phyloP scores from a whole-genome alignment of 2,113 vertebrate species.

The Crypturellus undulatus region DNA sequence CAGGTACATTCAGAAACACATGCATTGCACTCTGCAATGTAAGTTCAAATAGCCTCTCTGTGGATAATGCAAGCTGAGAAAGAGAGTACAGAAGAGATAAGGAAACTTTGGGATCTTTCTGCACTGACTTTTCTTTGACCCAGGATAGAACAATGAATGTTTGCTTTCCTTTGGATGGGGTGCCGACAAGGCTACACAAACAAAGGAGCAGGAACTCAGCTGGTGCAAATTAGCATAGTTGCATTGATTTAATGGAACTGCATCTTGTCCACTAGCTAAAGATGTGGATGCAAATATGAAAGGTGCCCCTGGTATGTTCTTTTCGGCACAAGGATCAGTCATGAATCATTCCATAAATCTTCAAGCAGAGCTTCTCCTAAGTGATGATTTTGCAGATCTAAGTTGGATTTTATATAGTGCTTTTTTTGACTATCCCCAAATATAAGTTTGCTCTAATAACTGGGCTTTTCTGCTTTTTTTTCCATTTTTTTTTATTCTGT shows the following conservation, averaged over 20 bases:
- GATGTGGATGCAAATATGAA: constrained; percentile 46
- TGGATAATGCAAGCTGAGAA: background rate
- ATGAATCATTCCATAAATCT: constrained; percentile 11
- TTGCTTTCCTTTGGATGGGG: constrained; percentile 68
- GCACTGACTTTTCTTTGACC: constrained; percentile 67
- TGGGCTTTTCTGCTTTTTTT: background rate
- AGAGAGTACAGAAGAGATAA: constrained; percentile 13
- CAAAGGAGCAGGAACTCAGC: constrained; percentile 64
- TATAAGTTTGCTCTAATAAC: background rate
- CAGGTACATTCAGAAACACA: constrained; percentile 29
- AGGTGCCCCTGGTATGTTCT: background rate
- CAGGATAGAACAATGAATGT: constrained; percentile 64
- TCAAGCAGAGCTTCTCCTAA: constrained; percentile 12
- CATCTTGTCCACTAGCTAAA: constrained; percentile 31
- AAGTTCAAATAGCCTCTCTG: background rate
- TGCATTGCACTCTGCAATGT: background rate
- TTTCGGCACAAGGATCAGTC: constrained; percentile 15
- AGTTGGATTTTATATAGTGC: background rate
- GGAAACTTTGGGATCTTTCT: constrained; percentile 35
- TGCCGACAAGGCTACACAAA: constrained; percentile 66
- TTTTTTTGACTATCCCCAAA: background rate
- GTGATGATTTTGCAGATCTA: background rate
- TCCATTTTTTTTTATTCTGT: background rate
- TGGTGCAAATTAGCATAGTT: constrained; percentile 64
- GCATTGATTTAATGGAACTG: constrained; percentile 20